Percentiles rank a stretch among this genome's conserved stretches.
Evolutionary conservation across 2,888 invertebrate species (phyloP).

Genomic region (Yponomeuta sedellus): DNA sequence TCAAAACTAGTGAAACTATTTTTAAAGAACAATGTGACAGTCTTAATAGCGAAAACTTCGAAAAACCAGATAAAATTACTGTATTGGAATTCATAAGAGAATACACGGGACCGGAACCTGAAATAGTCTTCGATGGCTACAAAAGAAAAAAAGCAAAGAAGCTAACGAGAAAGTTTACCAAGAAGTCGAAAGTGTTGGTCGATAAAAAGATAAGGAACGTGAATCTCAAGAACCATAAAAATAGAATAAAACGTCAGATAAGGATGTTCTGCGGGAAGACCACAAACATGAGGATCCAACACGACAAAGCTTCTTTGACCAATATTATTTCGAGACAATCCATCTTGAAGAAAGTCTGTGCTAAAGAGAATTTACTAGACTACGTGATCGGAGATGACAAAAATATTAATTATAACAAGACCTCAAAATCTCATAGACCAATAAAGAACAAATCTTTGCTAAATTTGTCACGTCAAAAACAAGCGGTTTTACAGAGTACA

Average conservation of each 20-base stretch:
- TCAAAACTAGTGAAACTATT: no score
- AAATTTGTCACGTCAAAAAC: background rate
- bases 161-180: background rate
- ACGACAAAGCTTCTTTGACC: background rate
- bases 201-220: background rate
- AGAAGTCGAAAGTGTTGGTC: background rate
- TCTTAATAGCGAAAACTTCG: background rate
- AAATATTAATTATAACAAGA: background rate
- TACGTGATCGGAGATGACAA: background rate
- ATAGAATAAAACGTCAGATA: background rate
- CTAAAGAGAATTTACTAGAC: background rate
- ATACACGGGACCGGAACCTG: background rate
- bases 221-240: background rate
- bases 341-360: background rate
- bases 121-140: background rate
- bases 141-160: background rate
- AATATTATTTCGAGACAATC: background rate
- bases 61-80: background rate
- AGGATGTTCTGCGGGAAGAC: background rate
- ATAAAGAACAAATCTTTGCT: background rate
- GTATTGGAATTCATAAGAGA: background rate
- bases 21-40: background rate
- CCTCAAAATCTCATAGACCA: background rate
- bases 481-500: background rate
- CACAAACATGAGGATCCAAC: background rate